Base-by-base conservation (phyloP, 2,113 vertebrate species). In the Leptosomus discolor region DNA sequence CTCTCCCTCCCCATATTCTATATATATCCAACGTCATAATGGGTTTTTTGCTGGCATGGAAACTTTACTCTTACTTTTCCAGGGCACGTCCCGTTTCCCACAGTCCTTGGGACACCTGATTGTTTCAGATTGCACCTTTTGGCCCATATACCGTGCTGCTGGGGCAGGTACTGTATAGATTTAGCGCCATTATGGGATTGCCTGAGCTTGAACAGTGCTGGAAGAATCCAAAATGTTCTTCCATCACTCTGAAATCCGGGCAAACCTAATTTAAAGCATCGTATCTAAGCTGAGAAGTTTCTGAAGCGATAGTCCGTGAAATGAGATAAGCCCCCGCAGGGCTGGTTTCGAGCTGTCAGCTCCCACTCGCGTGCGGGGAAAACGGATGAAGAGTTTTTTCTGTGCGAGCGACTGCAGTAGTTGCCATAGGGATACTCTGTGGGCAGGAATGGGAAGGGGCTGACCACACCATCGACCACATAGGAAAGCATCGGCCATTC, bases 131-230 rank as follows among this genome's bases (percentile, higher is more conserved):
- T 6, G 5, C 41, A 15, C 16, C 19, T 65, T 36, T 36, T 36
- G 39, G 27, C 54, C 60, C 12, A 2, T 21, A 8, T 4, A 4
- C 29, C 1, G 2, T 15, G 19, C 41, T 45, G 10, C 34, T 48
- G 37, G 41, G 11, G 34, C 43, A 18, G 22, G 15, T 63, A 51
- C 56, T 2, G 0, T 39, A 5, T 7, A 46, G 37, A 8, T 46
- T 11, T 0, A 16, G 63, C 32, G 27, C 27, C 0, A 0, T 27
- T n/a, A 8, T 0, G 6, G 37, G 67, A 11, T 18, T 67, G 20
- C 26, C 39, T 23, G 24, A 63, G 53, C 54, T 73, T 13, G n/a
- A 53, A n/a, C 63, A 9, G 39, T n/a, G 22, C 80, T 4, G 3
- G 30, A 82, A 46, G 60, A 73, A 54, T 74, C 41, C 51, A 30